phyloP scores from a whole-genome alignment of 2,113 vertebrate genomes.

The Nerophis ophidion region DNA sequence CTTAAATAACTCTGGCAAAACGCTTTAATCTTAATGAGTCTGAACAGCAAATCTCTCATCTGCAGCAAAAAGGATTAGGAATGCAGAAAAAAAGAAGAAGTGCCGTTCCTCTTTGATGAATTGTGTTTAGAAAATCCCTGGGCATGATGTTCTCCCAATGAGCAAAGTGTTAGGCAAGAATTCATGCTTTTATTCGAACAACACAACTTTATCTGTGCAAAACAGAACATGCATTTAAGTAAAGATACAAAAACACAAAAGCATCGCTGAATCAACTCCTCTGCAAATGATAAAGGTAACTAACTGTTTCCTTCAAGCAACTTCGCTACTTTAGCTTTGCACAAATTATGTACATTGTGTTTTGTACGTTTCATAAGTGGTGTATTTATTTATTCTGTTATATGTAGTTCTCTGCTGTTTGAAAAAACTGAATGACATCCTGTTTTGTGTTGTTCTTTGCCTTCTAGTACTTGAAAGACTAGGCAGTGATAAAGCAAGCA shows the following conservation, averaged over 20 bases:
- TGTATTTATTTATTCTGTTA: conserved; percentile 64
- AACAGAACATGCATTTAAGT: conserved; percentile 78
- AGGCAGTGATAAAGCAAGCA: conserved; percentile 48
- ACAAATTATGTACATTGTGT: conserved; percentile 73
- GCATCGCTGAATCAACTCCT: conserved; percentile 69
- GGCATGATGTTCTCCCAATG: conserved; percentile 70
- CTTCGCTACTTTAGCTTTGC: conserved; percentile 74
- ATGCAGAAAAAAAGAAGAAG: conserved; percentile 62
- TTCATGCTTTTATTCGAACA: conserved; percentile 71
- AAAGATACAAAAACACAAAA: conserved; percentile 75
- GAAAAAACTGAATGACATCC: conserved; percentile 64
- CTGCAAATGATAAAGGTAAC: conserved; percentile 72
- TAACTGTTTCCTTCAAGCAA: conserved; percentile 68
- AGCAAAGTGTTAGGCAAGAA: conserved; percentile 70
- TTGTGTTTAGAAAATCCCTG: conserved; percentile 79
- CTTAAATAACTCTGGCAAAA: conserved; percentile 76
- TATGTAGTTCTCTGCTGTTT: conserved; percentile 58
- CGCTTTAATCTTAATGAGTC: conserved; percentile 80
- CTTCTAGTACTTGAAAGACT: conserved; percentile 51
- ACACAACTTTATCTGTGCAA: conserved; percentile 76
- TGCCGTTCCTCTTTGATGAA: conserved; percentile 78
- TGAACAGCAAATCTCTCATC: conserved; percentile 80
- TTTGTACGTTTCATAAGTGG: conserved; percentile 60
- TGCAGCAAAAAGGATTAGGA: conserved; percentile 77
- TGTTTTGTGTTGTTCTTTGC: conserved; percentile 45